These are phyloP conservation scores for Capreolus pygargus DNA, from an alignment of 2,113 vertebrate species.

Conservation along the genomic window DNA sequence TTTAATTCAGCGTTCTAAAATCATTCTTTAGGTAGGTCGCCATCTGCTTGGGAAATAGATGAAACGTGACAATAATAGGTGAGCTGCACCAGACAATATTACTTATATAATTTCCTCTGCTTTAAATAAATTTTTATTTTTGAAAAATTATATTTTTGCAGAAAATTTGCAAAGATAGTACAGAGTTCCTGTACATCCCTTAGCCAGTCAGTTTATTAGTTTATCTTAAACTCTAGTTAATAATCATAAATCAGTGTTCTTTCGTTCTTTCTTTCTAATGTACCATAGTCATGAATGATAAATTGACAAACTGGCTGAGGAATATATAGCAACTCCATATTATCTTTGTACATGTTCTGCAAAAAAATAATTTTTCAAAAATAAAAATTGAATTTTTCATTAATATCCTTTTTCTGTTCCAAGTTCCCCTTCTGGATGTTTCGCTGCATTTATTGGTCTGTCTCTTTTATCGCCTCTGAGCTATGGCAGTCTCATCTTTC, in stretches of 20 bases:
- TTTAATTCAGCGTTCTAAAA: not conserved
- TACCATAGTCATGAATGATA: not conserved
- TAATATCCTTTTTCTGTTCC: not conserved
- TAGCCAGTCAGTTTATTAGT: not conserved
- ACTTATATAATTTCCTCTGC: not conserved
- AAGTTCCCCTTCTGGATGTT: not conserved
- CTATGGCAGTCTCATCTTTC: not conserved
- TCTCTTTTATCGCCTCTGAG: not conserved
- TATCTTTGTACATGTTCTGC: not conserved
- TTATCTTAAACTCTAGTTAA: not conserved
- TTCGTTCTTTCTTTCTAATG: not conserved
- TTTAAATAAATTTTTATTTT: not conserved
- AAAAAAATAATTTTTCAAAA: not conserved
- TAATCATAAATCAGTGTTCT: not conserved
- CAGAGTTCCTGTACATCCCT: not conserved
- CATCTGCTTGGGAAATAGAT: not conserved
- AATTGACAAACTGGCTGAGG: not conserved
- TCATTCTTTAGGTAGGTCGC: not conserved
- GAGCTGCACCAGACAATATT: not conserved
- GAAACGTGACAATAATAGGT: not conserved
- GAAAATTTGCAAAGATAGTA: not conserved
- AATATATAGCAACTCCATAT: not conserved
- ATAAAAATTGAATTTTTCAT: not conserved
- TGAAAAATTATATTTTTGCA: not conserved
- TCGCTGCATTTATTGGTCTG: not conserved